These are phyloP conservation scores for Dichetophora obliterata DNA, from an alignment of 2,888 invertebrate genomes.

Conservation along the genomic window DNA sequence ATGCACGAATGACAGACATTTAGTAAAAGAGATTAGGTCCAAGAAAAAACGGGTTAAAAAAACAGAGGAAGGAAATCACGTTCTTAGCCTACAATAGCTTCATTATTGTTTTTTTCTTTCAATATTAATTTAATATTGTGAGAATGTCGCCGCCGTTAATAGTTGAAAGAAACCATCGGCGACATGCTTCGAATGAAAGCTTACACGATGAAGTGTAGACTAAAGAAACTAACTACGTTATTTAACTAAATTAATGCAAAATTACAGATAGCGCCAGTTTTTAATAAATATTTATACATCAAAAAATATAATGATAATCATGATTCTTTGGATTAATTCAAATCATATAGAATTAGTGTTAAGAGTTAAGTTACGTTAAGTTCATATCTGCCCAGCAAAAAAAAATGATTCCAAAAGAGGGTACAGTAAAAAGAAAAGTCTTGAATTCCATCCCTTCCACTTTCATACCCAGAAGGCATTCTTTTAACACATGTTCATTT, in stretches of 20 bases:
- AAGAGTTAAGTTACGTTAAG: no score
- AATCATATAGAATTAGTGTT: no score
- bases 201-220: no score
- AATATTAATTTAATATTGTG: conserved; percentile 25
- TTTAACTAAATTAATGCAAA: neutral
- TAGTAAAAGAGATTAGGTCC: neutral
- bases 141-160: conserved; percentile 22
- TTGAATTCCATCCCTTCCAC: no score
- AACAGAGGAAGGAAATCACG: conserved; percentile 37
- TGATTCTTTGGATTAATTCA: no score
- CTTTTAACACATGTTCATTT: no score
- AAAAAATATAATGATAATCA: no score
- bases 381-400: no score
- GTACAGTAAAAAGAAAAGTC: no score
- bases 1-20: neutral
- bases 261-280: neutral
- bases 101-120: neutral
- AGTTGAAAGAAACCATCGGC: neutral
- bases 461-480: no score
- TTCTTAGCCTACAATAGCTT: neutral
- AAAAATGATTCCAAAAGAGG: no score
- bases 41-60: neutral
- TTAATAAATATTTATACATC: no score
- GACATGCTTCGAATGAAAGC: neutral
- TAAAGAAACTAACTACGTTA: neutral